Evolutionary conservation across 2,797 vertebrate genomes (phyloP).

Genomic region (Notolepis coatsorum): DNA sequence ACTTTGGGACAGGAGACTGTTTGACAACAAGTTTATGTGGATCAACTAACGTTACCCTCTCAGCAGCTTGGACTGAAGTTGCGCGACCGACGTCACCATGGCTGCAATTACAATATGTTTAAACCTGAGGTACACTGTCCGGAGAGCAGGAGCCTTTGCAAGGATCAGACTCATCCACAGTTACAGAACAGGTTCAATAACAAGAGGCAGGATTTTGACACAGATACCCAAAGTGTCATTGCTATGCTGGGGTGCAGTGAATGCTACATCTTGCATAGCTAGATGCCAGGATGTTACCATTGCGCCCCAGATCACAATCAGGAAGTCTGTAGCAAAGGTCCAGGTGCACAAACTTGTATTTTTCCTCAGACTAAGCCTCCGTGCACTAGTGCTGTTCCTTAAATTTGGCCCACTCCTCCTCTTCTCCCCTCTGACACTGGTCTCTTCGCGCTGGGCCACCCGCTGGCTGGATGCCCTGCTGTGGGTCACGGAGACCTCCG

Average conservation of each 20-base stretch:
- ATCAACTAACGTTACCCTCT: too few relatives aligned
- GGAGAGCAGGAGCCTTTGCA: slow-evolving; percentile 41
- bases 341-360: slow-evolving; percentile 80
- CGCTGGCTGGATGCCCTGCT: slow-evolving; percentile 88
- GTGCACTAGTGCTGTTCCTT: slow-evolving; percentile 84
- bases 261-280: slow-evolving; percentile 29
- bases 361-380: slow-evolving; percentile 76
- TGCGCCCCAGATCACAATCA: slow-evolving; percentile 18
- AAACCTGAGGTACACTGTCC: slow-evolving; percentile 55
- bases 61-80: too few relatives aligned
- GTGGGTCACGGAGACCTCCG: slow-evolving; percentile 89
- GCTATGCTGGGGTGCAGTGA: slow-evolving; percentile 70
- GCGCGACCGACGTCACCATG: slow-evolving; percentile 41
- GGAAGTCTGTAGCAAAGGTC: slow-evolving; percentile 72
- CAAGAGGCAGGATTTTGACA: slow-evolving; percentile 56
- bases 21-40: too few relatives aligned
- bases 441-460: slow-evolving; percentile 72
- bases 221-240: slow-evolving; percentile 78
- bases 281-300: slow-evolving; percentile 58
- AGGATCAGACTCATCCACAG: slow-evolving; percentile 41
- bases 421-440: slow-evolving; percentile 83
- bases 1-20: too few relatives aligned
- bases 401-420: slow-evolving; percentile 90
- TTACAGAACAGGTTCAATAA: slow-evolving; percentile 35
- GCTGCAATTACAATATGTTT: slow-evolving; percentile 56